Conservation (phyloP, 2,113 vertebrate species). For the Nibea coibor region DNA sequence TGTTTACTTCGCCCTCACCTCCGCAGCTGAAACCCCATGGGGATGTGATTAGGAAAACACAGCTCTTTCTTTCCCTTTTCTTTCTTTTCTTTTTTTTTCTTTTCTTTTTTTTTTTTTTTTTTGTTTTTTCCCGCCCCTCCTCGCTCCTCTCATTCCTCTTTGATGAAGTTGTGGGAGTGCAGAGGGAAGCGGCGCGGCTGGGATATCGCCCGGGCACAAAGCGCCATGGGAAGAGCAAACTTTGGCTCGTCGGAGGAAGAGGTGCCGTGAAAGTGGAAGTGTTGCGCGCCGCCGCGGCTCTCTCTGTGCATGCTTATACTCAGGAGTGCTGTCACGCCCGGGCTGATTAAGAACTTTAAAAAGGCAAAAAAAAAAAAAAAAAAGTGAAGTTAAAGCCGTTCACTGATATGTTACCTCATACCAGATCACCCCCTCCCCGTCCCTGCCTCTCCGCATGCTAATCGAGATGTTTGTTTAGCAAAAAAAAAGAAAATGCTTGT, state of each 20-base stretch:
- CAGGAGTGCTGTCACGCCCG: constrained; percentile 47
- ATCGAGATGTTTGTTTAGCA: constrained; percentile 50
- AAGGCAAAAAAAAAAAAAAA: constrained; percentile 35
- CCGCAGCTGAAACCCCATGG: constrained; percentile 69
- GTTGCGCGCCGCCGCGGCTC: not conserved
- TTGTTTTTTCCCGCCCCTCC: constrained; percentile 61
- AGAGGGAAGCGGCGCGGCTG: constrained; percentile 64
- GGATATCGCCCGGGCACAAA: constrained; percentile 72
- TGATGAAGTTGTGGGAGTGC: constrained; percentile 81
- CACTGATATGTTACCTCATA: constrained; percentile 35
- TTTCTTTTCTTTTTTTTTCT: constrained; percentile 21
- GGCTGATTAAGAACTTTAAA: constrained; percentile 57
- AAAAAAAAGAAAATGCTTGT: constrained; percentile 34
- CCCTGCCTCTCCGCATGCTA: constrained; percentile 30
- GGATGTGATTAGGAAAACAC: constrained; percentile 72
- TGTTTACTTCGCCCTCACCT: constrained; percentile 82
- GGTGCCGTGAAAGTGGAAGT: not conserved
- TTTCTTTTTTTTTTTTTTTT: constrained; percentile 26
- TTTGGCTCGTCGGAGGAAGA: constrained; percentile 59
- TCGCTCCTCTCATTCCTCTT: constrained; percentile 70
- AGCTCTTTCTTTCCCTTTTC: constrained; percentile 30
- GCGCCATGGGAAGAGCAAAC: constrained; percentile 80
- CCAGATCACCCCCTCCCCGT: constrained; percentile 4
- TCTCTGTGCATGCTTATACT: constrained; percentile 28
- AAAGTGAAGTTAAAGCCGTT: constrained; percentile 19